Evolutionary conservation across 2,797 vertebrate genomes (phyloP), one percentile per base, ranked within the genome.

Genomic region (Acanthurus tractus): DNA sequence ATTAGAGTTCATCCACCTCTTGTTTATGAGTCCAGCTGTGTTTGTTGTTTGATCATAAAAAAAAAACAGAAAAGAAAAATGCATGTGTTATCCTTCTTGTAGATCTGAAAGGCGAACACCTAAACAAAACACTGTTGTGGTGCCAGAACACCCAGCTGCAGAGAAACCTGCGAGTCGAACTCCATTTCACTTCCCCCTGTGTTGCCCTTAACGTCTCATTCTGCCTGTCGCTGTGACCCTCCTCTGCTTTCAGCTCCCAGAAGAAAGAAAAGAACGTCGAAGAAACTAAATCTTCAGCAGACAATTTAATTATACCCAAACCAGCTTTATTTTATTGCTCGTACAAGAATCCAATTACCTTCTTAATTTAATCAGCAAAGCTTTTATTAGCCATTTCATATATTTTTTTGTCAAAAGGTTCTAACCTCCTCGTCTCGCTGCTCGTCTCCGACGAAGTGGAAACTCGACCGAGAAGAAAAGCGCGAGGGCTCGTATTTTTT

Each of bases 371-470:
- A 90, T 88, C 82, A 86, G 72, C 56, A 53, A 38, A 52, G 62
- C 53, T 86, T 94, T 87, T 86, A 91, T 89, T 84, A 83, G 74
- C 82, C 69, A 82, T 69, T 88, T 86, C 71, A 85, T 86, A 74
- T 78, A 68, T 78, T 80, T 72, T 72, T 71, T 66, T 70, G 53
- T 63, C 58, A 72, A 40, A 83, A 54, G 62, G 23, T 59, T 88
- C 50, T 44, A 65, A 73, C 79, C 69, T 63, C 40, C 36, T 22
- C 10, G 50, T 68, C 76, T 62, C 46, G 25, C 46, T 18, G 46
- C 63, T 61, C 34, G 53, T 66, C 76, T 78, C 50, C 48, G 61
- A 74, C 29, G 57, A 58, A 84, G 58, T 63, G 57, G 58, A 25
- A 55, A 73, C n/a, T 63, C 34, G 17, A 71, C 50, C 0, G 4